phyloP scores from a whole-genome alignment of 2,113 vertebrate genomes.

The Saccopteryx leptura region DNA sequence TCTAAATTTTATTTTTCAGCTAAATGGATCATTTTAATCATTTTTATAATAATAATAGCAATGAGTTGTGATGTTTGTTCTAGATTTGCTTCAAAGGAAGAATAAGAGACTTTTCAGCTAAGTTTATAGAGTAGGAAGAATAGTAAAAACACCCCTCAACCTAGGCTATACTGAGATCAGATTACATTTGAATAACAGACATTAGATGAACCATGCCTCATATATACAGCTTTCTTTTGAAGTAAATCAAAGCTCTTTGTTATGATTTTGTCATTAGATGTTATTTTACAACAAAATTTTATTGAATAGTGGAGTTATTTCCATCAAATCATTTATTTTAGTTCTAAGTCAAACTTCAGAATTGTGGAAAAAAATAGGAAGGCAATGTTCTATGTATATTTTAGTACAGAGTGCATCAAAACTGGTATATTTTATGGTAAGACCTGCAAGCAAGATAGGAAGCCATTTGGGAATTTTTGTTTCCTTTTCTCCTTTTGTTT shows the following conservation, averaged over 20 bases:
- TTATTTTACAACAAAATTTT: conserved; percentile 48
- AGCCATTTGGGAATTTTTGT: neutral
- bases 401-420: conserved; percentile 29
- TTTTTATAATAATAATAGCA: conserved; percentile 50
- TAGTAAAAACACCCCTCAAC: conserved; percentile 22
- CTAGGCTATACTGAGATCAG: neutral
- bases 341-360: conserved; percentile 59
- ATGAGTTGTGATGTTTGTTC: conserved; percentile 33
- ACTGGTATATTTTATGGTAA: conserved; percentile 41
- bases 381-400: neutral
- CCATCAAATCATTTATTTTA: conserved; percentile 58
- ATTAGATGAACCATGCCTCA: neutral
- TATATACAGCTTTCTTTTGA: conserved; percentile 4
- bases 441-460: conserved; percentile 9
- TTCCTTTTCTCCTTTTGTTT: conserved; percentile 47
- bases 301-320: conserved; percentile 38
- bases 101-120: conserved; percentile 28
- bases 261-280: conserved; percentile 20
- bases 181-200: neutral
- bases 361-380: conserved; percentile 32
- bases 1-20: conserved; percentile 44
- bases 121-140: conserved; percentile 34
- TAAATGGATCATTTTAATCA: neutral
- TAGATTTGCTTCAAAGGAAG: conserved; percentile 57
- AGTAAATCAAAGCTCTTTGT: conserved; percentile 52